Evolutionary conservation across 2,888 invertebrate genomes (phyloP), one percentile per base, ranked within the genome.

Genomic region (Megalurothrips usitatus): DNA sequence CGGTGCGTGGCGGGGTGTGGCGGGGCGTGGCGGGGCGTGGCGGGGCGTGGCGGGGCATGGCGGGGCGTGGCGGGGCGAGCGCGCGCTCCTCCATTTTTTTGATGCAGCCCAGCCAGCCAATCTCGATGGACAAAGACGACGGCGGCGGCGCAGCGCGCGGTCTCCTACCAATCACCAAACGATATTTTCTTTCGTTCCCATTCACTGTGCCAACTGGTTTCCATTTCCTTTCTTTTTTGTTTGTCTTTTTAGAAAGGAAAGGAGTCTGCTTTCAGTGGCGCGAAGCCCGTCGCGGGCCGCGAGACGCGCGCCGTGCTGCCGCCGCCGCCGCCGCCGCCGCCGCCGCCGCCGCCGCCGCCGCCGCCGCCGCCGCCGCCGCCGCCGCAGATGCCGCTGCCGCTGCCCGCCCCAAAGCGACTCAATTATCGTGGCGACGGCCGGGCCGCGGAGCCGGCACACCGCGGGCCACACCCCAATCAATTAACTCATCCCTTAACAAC

Each of bases 401-500:
- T 52, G 14, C 12, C 17, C 52, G 52, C 3, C 34, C 6, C 34
- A 58, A 75, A 75, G 26, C 68, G 68, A 26, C 68, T 75, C 68
- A 23, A 75, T 75, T 75, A 75, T 26, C 68, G 23, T 75, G 12
- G 23, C 23, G 26, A 75, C 12, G 2, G 23, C 68, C 68, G n/a
- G 0, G 68, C 23, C 23, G 23, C 68, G 68, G n/a, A 9, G 11
- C 68, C 23, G 68, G 23, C 68, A 11, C 23, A 23, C 68, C 26
- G n/a, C 68, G 68, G 23, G 23, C 68, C 68, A 4, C 68, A 4
- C 68, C 68, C 68, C 68, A 23, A 75, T 75, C 68, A 75, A 75
- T 75, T 75, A 75, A 26, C n/a, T 58, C 14, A 75, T 26, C 68
- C 68, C 23, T 75, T 75, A 75, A 26, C 68, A 23, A 75, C 68